Conservation (phyloP, 2,888 invertebrate genomes). For the Carpatolechia fugitivella region DNA sequence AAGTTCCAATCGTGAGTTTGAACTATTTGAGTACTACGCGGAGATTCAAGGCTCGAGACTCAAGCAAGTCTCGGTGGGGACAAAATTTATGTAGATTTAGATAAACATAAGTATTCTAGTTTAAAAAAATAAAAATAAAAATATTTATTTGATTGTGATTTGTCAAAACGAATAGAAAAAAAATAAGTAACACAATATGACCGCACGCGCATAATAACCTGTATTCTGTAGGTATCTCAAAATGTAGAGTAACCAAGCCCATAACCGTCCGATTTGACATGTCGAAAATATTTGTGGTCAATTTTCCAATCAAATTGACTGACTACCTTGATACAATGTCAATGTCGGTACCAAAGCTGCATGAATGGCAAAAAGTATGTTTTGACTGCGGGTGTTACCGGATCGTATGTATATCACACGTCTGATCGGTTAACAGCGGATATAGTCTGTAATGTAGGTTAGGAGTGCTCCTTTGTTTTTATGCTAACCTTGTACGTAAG, state of each 20-base stretch:
- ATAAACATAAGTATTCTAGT: background rate
- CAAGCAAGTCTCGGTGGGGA: no score
- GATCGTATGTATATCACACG: constrained; percentile 12
- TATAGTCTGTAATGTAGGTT: background rate
- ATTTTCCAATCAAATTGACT: constrained; percentile 32
- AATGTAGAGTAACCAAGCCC: constrained; percentile 9
- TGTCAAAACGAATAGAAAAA: background rate
- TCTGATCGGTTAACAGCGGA: constrained; percentile 6
- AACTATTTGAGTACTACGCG: no score
- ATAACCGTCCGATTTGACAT: constrained; percentile 7
- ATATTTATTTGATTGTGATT: no score
- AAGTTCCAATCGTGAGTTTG: no score
- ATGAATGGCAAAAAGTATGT: constrained; percentile 28
- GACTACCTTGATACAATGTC: constrained; percentile 28
- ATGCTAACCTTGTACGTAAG: background rate
- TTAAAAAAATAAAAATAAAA: no score
- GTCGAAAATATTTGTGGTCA: constrained; percentile 37
- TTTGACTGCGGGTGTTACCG: constrained; percentile 25
- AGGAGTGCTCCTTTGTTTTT: background rate
- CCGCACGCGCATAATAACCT: no score
- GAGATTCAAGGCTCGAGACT: no score
- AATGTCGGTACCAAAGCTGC: constrained; percentile 38
- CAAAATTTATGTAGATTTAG: no score
- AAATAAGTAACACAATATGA: no score
- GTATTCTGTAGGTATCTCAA: background rate